Evolutionary conservation across 2,113 vertebrate genomes (phyloP).

Genomic region (Antigone vipio): DNA sequence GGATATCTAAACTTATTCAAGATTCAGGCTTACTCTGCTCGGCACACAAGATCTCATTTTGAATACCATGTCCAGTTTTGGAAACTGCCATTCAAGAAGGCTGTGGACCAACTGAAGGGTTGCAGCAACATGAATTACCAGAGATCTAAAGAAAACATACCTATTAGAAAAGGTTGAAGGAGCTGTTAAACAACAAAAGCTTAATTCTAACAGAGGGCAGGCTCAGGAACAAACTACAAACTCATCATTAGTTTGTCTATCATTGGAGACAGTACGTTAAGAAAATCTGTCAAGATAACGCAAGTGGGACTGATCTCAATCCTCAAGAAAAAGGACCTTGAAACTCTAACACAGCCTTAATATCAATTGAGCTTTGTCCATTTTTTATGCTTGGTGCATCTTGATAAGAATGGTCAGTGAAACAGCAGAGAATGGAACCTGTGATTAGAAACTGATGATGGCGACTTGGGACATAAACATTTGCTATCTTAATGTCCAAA

Average conservation of each 20-base stretch:
- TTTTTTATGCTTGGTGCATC: neutral
- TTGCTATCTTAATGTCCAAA: neutral
- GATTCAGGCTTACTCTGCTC: neutral
- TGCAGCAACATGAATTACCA: neutral
- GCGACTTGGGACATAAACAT: neutral
- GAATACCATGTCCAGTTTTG: neutral
- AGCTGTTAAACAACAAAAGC: neutral
- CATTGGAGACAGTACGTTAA: neutral
- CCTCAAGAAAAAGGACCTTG: neutral
- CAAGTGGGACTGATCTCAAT: neutral
- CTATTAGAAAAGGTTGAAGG: neutral
- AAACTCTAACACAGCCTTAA: neutral
- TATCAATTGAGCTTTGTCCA: neutral
- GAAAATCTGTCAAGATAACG: neutral
- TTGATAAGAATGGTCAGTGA: neutral
- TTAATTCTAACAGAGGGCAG: neutral
- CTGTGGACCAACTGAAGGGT: neutral
- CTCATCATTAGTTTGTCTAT: neutral
- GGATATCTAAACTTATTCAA: neutral
- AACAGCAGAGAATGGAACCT: neutral
- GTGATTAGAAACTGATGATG: neutral
- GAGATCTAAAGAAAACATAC: neutral
- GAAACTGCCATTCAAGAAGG: neutral
- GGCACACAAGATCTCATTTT: neutral
- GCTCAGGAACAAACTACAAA: neutral